Evolutionary conservation across 2,888 invertebrate species (phyloP), one percentile per base, ranked within the genome.

Genomic region (Nycteola revayana): DNA sequence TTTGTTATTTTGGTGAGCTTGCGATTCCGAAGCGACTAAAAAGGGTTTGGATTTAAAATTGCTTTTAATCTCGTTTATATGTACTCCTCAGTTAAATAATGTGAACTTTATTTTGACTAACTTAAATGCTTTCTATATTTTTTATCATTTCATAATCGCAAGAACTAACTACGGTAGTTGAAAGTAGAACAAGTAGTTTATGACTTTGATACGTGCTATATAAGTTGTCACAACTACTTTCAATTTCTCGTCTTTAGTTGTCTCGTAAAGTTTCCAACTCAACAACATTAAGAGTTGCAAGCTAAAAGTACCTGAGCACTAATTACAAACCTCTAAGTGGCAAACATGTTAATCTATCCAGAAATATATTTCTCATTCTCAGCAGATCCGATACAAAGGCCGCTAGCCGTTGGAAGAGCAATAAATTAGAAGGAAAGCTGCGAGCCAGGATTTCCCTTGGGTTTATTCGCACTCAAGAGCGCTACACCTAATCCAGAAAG

Each of bases 381-480:
- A 60, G 68, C 76, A 79, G 75, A 84, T 84, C 78, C 83, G 82
- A 86, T 86, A 87, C 85, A 86, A 80, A 84, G 82, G 78, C 83
- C 83, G 81, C 76, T 86, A 66, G 79, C 81, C 86, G 82, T 75
- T 80, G 79, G 81, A 86, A 74, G 58, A 77, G 83, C 74, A 65
- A 88, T 88, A 88, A 88, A 88, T 88, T 86, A 86, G 80, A 69
- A 57, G 86, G 78, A 86, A 87, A 86, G 87, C 86, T 83, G 79
- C 84, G 79, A 75, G 76, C 80, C 80, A 80, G 88, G 87, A 88
- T 88, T 88, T 86, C 86, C 88, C 88, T 63, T 74, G 88, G 81
- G 88, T 77, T 88, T 87, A 88, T 86, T 86, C 88, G 75, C 86
- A 86, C 85, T 88, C 86, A 87, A 85, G 85, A 83, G 82, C 81